Conservation (phyloP, 2,797 vertebrate genomes). For the Dromococcyx pavoninus region DNA sequence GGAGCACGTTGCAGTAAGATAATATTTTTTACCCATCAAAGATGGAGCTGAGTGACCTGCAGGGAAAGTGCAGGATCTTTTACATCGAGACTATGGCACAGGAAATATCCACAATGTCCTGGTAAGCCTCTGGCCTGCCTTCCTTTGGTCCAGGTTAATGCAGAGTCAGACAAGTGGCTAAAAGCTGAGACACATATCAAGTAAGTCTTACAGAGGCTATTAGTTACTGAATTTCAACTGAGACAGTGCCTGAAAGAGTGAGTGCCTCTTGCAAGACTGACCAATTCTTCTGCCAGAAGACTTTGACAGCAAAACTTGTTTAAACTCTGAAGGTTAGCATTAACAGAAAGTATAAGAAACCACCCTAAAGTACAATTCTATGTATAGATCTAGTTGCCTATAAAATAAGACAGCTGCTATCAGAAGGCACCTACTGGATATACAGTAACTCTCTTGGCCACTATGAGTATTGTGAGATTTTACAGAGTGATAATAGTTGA, state of each 20-base stretch:
- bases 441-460: not conserved
- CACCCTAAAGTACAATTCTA: not conserved
- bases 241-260: not conserved
- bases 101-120: not conserved
- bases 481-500: not conserved
- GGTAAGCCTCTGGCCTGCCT: not conserved
- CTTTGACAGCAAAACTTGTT: not conserved
- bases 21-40: not conserved
- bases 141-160: not conserved
- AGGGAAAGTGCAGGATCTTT: not conserved
- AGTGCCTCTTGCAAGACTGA: not conserved
- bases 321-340: not conserved
- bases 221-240: not conserved
- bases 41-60: not conserved
- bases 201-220: not conserved
- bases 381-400: not conserved
- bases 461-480: not conserved
- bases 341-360: constrained; percentile 5
- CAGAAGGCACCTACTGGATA: not conserved
- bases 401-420: constrained; percentile 18
- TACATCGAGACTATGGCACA: not conserved
- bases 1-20: not conserved
- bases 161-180: not conserved
- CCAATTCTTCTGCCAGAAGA: not conserved
- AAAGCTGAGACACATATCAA: not conserved